phyloP scores from a whole-genome alignment of 2,797 vertebrate species.

The Ctenopoma multispine region DNA sequence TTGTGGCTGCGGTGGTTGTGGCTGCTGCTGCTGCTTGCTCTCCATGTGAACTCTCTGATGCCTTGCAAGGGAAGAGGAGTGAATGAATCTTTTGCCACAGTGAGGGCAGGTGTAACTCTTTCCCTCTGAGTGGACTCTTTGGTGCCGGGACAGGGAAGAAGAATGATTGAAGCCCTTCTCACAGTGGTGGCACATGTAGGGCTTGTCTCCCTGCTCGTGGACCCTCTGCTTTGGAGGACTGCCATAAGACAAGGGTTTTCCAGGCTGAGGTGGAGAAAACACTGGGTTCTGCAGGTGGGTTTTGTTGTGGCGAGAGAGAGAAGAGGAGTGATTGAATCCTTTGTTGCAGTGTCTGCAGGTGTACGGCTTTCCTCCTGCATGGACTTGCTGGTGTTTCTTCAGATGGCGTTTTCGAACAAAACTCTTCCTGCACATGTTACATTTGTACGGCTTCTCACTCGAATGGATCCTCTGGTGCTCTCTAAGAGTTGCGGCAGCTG shows the following conservation, averaged over 20 bases:
- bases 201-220: conserved; percentile 84
- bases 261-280: conserved; percentile 78
- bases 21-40: conserved; percentile 71
- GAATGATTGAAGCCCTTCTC: conserved; percentile 90
- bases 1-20: conserved; percentile 53
- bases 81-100: conserved; percentile 87
- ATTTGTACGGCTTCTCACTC: conserved; percentile 88
- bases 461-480: conserved; percentile 88
- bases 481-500: conserved; percentile 81
- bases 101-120: conserved; percentile 85
- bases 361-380: conserved; percentile 87
- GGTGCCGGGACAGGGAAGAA: conserved; percentile 87
- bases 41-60: conserved; percentile 87
- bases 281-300: conserved; percentile 85
- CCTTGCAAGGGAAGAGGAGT: conserved; percentile 85
- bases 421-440: conserved; percentile 88
- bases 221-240: conserved; percentile 80
- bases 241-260: conserved; percentile 79
- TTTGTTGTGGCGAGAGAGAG: conserved; percentile 86
- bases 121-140: conserved; percentile 88
- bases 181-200: conserved; percentile 88
- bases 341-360: conserved; percentile 88
- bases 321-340: conserved; percentile 89
- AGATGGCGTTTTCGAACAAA: conserved; percentile 87
- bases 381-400: conserved; percentile 88